These are phyloP conservation scores for Pseudochirops cupreus DNA, from an alignment of 2,797 vertebrate genomes.

Conservation along the genomic window DNA sequence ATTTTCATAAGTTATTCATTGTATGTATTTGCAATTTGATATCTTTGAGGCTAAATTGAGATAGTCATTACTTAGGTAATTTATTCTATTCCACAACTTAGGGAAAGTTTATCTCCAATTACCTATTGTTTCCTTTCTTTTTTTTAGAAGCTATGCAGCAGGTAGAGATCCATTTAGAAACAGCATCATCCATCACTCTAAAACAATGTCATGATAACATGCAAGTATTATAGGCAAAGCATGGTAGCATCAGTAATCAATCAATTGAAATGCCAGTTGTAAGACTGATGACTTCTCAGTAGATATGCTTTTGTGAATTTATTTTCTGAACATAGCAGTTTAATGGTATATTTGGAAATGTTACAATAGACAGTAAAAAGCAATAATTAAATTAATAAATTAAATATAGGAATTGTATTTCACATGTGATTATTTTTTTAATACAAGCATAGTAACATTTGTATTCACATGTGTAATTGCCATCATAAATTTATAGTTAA, in stretches of 20 bases:
- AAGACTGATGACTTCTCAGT: constrained; percentile 8
- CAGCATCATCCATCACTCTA: background rate
- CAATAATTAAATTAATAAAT: background rate
- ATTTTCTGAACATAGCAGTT: background rate
- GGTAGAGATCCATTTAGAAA: background rate
- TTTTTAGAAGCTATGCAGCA: background rate
- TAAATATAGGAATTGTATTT: background rate
- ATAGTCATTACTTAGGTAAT: background rate
- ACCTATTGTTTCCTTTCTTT: background rate
- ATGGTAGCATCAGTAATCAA: constrained; percentile 3
- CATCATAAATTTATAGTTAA: background rate
- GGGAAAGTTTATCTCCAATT: background rate
- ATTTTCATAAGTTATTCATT: background rate
- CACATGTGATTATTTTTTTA: background rate
- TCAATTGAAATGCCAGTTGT: constrained; percentile 9
- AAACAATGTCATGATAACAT: background rate
- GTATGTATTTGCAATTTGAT: background rate
- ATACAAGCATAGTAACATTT: background rate
- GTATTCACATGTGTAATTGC: background rate
- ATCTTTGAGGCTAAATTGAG: background rate
- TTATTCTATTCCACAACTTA: background rate
- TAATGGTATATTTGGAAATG: background rate
- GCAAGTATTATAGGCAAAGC: background rate
- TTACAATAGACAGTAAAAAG: background rate
- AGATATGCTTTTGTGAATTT: background rate